Evolutionary conservation across 1,140 invertebrate species (phyloP), one percentile per base, ranked within the genome.

Genomic region (Drosophila malerkotliana): DNA sequence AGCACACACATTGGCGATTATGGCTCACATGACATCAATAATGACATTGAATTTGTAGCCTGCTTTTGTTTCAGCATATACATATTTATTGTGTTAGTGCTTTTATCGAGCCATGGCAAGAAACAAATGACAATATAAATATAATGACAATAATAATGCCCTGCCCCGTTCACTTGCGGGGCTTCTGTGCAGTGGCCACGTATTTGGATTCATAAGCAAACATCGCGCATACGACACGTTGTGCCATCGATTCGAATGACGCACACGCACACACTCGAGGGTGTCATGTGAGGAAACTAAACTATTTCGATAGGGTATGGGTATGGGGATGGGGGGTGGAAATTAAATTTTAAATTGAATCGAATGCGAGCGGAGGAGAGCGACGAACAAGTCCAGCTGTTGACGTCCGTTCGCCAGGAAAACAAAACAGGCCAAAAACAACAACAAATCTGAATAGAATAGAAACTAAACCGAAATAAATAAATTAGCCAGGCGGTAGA

Each of bases 1-100:
- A 12, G 45, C 18, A 14, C 28, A 45, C 14, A 32, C 51, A 54
- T 41, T 37, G 77, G 64, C 34, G 64, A 71, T 78, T 87, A 78
- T 64, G 79, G 32, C 54, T 64, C 72, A 72, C 78, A 79, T 88
- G 83, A 88, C 83, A 88, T 88, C 83, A 88, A 88, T 79, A 72
- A 83, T 88, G 83, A 83, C 83, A 89, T 89, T 88, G 83, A 88
- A 88, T 87, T 44, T 76, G 64, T 58, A 51, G 12, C 39, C 24
- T 53, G 21, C 39, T 37, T 37, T 72, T 64, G 51, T 62, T 77
- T 52, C 45, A 32, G 51, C 57, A 39, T 45, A 54, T 54, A 32
- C 41, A 54, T 54, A 87, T 85, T 79, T 76, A 85, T 81, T 79
- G 55, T 82, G 51, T 68, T 45, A 78, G 48, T 62, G 82, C 85